Evolutionary conservation across 1,140 invertebrate genomes (phyloP).

Genomic region (Aphaenogaster floridana): DNA sequence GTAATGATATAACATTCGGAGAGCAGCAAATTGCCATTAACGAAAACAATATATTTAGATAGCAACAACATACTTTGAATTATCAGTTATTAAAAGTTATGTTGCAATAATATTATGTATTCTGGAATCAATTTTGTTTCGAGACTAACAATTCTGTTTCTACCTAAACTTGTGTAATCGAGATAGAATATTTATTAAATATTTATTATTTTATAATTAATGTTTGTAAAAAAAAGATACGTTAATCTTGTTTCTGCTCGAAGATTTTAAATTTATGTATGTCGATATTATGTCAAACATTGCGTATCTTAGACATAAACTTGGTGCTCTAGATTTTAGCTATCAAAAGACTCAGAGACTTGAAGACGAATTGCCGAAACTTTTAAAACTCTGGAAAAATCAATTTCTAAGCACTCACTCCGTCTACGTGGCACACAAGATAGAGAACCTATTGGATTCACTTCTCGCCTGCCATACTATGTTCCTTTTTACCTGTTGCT

Average conservation of each 20-base stretch:
- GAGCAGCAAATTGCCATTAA: not conserved
- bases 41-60: not conserved
- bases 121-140: too few species aligned
- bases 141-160: too few species aligned
- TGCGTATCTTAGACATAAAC: conserved; percentile 18
- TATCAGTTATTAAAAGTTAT: not conserved
- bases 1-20: not conserved
- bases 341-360: not conserved
- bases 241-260: not conserved
- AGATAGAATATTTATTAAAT: not conserved
- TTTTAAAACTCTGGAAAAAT: conserved; percentile 44
- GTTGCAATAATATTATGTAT: not conserved
- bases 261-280: conserved; percentile 12
- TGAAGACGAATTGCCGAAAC: conserved; percentile 13
- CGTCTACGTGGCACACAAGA: conserved; percentile 19
- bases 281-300: not conserved
- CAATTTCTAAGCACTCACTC: conserved; percentile 40
- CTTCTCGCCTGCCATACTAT: conserved; percentile 29
- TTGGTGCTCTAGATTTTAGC: not conserved
- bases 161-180: not conserved
- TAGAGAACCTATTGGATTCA: conserved; percentile 48
- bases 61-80: not conserved
- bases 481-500: conserved; percentile 62
- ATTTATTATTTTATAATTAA: not conserved
- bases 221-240: not conserved